Conservation (phyloP, 2,888 invertebrate species). For the Polymixis flavicincta region DNA sequence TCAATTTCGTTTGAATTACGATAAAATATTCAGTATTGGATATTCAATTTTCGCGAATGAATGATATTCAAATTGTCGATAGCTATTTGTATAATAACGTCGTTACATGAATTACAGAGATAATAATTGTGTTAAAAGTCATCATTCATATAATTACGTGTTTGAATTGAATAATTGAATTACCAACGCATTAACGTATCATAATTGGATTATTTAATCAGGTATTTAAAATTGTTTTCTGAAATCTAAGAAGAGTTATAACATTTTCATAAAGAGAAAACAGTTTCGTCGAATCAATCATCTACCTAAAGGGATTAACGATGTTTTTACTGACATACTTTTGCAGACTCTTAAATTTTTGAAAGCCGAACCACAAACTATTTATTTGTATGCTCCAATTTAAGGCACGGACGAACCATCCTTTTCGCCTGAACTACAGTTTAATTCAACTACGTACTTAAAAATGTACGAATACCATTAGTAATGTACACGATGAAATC, state of each 20-base stretch:
- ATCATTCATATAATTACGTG: constrained; percentile 40
- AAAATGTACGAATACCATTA: constrained; percentile 31
- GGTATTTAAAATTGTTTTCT: constrained; percentile 15
- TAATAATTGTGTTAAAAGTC: constrained; percentile 48
- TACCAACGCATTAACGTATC: constrained; percentile 17
- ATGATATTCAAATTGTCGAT: constrained; percentile 58
- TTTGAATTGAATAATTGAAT: constrained; percentile 35
- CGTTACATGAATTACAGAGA: constrained; percentile 39
- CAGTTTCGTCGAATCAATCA: constrained; percentile 6
- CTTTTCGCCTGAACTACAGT: neutral
- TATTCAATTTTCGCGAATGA: constrained; percentile 57
- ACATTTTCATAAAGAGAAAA: constrained; percentile 12
- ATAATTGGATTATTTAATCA: constrained; percentile 9
- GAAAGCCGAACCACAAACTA: neutral
- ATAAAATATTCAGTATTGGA: constrained; percentile 57
- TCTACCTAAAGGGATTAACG: neutral
- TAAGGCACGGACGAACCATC: constrained; percentile 1
- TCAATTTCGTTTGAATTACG: constrained; percentile 53
- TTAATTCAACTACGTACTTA: constrained; percentile 23
- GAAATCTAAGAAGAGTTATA: constrained; percentile 23
- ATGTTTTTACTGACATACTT: constrained; percentile 6
- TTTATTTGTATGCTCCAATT: constrained; percentile 10
- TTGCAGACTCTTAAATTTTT: neutral
- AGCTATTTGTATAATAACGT: constrained; percentile 54
- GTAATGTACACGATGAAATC: constrained; percentile 13